These are phyloP conservation scores for Catharus minimus DNA, from an alignment of 2,113 vertebrate genomes.

Conservation along the genomic window DNA sequence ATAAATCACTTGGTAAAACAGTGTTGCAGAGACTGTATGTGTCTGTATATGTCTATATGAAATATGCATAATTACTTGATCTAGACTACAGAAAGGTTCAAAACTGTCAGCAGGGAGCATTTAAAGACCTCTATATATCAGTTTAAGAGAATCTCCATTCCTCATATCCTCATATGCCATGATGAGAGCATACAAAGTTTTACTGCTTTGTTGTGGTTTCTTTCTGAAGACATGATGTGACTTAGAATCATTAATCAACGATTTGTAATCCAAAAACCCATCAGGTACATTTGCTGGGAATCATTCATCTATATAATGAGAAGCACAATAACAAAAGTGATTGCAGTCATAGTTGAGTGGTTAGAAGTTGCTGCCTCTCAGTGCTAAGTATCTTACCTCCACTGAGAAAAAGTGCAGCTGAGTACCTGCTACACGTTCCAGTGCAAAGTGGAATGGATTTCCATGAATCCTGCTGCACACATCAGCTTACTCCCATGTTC, in stretches of 20 bases:
- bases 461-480: background rate
- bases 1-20: conserved; percentile 4
- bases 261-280: conserved; percentile 29
- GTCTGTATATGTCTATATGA: background rate
- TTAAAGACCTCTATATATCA: background rate
- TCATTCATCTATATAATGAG: background rate
- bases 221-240: background rate
- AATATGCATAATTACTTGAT: background rate
- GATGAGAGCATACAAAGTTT: background rate
- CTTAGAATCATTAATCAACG: conserved; percentile 7
- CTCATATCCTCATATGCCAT: background rate
- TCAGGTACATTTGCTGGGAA: conserved; percentile 20
- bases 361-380: background rate
- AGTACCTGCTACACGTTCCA: background rate
- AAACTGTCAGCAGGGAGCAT: conserved; percentile 3
- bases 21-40: background rate
- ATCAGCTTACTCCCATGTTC: background rate
- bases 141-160: background rate
- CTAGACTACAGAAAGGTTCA: background rate
- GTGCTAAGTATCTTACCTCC: background rate
- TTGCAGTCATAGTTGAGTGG: background rate
- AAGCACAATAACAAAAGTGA: background rate
- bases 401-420: background rate
- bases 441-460: background rate
- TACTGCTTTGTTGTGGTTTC: conserved; percentile 54